Evolutionary conservation across 2,888 invertebrate species (phyloP).

Genomic region (Polyploca ridens): DNA sequence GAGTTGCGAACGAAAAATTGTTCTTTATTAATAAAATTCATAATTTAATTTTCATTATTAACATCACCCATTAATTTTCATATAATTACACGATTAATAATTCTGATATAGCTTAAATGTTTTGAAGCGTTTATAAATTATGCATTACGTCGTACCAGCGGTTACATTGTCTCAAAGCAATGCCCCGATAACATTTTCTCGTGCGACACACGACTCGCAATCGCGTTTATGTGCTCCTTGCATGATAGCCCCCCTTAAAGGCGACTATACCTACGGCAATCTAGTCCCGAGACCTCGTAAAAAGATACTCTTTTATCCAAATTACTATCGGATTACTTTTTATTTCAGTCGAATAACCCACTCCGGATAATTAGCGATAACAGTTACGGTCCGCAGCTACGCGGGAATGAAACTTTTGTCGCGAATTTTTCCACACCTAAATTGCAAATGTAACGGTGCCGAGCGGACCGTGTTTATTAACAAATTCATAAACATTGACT

Average conservation of each 20-base stretch:
- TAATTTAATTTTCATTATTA: slow-evolving; percentile 66
- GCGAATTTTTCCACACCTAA: slow-evolving; percentile 50
- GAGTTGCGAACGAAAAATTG: slow-evolving; percentile 78
- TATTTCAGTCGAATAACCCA: slow-evolving; percentile 64
- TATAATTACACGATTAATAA: slow-evolving; percentile 53
- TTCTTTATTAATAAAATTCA: slow-evolving; percentile 67
- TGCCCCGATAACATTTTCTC: slow-evolving; percentile 53
- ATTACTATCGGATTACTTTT: slow-evolving; percentile 74
- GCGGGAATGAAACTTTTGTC: slow-evolving; percentile 55
- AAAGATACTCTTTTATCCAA: slow-evolving; percentile 69
- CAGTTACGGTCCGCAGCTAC: slow-evolving; percentile 43
- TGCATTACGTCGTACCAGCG: slow-evolving; percentile 26
- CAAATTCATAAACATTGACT: slow-evolving; percentile 82
- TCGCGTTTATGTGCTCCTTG: slow-evolving; percentile 70
- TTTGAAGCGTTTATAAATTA: slow-evolving; percentile 33
- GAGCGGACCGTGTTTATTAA: slow-evolving; percentile 71
- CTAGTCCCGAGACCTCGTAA: slow-evolving; percentile 64
- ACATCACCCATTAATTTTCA: slow-evolving; percentile 53
- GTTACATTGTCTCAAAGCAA: slow-evolving; percentile 46
- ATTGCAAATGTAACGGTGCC: slow-evolving; percentile 67
- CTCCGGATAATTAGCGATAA: slow-evolving; percentile 70
- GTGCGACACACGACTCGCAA: slow-evolving; percentile 58
- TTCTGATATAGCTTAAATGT: slow-evolving; percentile 41
- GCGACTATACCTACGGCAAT: slow-evolving; percentile 60
- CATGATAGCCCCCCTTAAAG: slow-evolving; percentile 71